Conservation (phyloP, 1,140 invertebrate genomes). For the Potamilus streckersoni region DNA sequence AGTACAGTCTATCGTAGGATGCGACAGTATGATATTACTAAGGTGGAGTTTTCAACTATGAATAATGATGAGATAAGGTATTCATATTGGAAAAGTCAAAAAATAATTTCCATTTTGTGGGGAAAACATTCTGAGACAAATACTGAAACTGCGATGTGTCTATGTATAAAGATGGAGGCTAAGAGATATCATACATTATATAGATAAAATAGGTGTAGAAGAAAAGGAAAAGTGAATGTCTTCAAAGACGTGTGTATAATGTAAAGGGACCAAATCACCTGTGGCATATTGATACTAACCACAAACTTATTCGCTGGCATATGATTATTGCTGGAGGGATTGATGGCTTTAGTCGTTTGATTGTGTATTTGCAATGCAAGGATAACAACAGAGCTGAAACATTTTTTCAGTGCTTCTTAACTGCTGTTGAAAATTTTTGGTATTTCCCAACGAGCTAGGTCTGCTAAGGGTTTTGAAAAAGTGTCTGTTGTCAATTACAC, state of each 20-base stretch:
- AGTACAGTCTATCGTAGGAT: no score
- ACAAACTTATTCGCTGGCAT: constrained; percentile 18
- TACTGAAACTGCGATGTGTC: no score
- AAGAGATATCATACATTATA: background rate
- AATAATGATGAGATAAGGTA: no score
- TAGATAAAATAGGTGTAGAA: background rate
- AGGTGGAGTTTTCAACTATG: no score
- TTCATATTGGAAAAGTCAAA: no score
- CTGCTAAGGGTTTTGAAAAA: constrained; percentile 16
- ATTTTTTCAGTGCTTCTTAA: constrained; percentile 3
- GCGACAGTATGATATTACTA: no score
- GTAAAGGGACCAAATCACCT: constrained; percentile 14
- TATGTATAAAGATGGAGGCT: constrained; percentile 3
- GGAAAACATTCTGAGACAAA: no score
- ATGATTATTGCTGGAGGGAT: constrained; percentile 8
- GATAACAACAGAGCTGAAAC: constrained; percentile 21
- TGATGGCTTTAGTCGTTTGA: constrained; percentile 13
- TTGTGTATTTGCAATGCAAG: constrained; percentile 4
- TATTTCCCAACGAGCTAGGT: constrained; percentile 1
- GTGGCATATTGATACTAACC: constrained; percentile 19
- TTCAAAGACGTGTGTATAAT: constrained; percentile 9
- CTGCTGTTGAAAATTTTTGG: background rate
- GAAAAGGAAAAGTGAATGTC: constrained; percentile 6
- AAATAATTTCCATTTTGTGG: no score
- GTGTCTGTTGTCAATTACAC: constrained; percentile 2